Conservation (phyloP, 2,113 vertebrate genomes). For the Strix uralensis region DNA sequence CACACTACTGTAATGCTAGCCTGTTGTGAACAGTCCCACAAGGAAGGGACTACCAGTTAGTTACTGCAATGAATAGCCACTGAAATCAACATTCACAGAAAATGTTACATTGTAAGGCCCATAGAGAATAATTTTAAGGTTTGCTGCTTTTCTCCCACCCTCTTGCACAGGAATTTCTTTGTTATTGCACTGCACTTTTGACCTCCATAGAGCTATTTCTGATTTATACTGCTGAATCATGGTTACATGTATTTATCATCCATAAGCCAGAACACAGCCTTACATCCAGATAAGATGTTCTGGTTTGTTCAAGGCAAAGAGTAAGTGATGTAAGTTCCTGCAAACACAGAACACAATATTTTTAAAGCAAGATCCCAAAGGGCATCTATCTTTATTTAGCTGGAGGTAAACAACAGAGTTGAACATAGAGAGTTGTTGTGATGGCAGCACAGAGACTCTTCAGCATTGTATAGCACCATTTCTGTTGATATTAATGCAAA, state of each 20-base stretch:
- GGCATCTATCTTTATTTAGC: not conserved
- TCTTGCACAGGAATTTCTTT: not conserved
- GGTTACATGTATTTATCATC: not conserved
- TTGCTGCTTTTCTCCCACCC: not conserved
- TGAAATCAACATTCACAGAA: not conserved
- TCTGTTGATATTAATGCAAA: not conserved
- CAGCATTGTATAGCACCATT: not conserved
- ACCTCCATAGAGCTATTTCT: not conserved
- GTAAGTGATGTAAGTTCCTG: not conserved
- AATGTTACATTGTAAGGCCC: rapidly evolving
- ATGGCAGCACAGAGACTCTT: not conserved
- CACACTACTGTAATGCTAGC: not conserved
- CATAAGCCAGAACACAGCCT: not conserved
- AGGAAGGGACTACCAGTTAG: not conserved
- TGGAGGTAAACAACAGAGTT: not conserved
- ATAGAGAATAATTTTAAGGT: not conserved
- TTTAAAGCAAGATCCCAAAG: not conserved
- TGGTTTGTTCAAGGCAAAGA: constrained; percentile 2
- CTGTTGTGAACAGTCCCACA: not conserved
- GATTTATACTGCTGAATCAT: not conserved
- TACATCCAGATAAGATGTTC: constrained; percentile 21
- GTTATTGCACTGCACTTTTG: not conserved
- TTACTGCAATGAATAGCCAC: not conserved
- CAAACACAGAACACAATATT: not conserved
- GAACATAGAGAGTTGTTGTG: not conserved